These are phyloP conservation scores for Sinocyclocheilus grahami DNA, from an alignment of 2,113 vertebrate species.

Conservation along the genomic window DNA sequence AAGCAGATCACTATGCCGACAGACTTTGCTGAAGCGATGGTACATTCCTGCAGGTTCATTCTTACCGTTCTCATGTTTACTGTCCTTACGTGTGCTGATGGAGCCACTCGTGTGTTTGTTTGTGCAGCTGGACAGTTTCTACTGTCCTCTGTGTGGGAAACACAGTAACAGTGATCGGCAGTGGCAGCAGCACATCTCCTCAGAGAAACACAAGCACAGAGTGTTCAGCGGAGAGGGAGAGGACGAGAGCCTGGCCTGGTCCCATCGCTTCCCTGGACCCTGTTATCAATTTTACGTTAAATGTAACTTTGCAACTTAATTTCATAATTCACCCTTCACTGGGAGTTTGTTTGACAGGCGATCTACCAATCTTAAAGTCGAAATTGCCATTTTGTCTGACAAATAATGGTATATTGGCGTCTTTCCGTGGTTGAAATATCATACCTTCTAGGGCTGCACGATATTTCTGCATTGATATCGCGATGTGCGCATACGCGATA, in stretches of 20 bases:
- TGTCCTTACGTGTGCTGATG: neutral
- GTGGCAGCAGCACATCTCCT: conserved; percentile 95
- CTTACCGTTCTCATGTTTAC: too few species aligned
- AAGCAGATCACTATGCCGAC: conserved; percentile 95
- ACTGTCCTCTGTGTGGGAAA: conserved; percentile 91
- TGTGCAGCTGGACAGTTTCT: conserved; percentile 79
- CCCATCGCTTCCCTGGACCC: conserved; percentile 87
- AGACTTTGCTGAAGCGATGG: conserved; percentile 88
- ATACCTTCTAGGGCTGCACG: too few species aligned
- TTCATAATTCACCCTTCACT: too few species aligned
- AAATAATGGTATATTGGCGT: too few species aligned
- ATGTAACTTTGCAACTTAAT: too few species aligned
- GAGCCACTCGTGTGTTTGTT: neutral
- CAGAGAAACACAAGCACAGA: conserved; percentile 93
- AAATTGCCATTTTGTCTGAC: too few species aligned
- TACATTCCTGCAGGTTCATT: conserved; percentile 58
- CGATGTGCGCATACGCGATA: too few species aligned
- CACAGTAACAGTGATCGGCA: conserved; percentile 97
- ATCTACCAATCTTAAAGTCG: too few species aligned
- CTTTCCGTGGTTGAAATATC: too few species aligned
- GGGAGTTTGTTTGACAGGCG: too few species aligned
- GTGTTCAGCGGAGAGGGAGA: conserved; percentile 87
- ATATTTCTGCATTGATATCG: too few species aligned
- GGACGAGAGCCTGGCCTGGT: conserved; percentile 87
- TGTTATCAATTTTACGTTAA: conserved; percentile 57